Conservation (phyloP, 2,888 invertebrate genomes). For the Tetanocera ferruginea region DNA sequence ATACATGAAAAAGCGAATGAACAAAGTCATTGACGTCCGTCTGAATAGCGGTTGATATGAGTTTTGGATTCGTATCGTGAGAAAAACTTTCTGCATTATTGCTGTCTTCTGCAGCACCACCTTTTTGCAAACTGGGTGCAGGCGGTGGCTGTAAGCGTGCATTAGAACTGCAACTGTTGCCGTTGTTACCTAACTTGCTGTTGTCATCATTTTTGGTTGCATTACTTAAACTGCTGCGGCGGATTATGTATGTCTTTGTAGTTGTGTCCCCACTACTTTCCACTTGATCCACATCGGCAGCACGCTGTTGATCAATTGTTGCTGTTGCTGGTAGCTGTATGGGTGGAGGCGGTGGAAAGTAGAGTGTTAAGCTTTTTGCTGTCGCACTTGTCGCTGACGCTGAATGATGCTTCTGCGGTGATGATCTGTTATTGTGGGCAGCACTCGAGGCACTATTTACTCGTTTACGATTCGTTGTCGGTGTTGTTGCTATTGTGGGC, state of each 20-base stretch:
- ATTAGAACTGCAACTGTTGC: neutral
- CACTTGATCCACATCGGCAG: neutral
- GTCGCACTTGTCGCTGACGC: neutral
- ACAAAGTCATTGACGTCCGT: conserved; percentile 69
- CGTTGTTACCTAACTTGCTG: neutral
- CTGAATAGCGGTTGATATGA: conserved; percentile 70
- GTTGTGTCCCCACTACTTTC: neutral
- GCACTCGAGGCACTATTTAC: conserved; percentile 1
- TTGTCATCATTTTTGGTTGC: conserved; percentile 24
- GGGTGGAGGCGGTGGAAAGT: conserved; percentile 24
- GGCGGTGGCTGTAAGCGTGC: neutral
- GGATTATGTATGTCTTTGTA: neutral
- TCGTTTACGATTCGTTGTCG: neutral
- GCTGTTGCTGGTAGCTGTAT: conserved; percentile 21
- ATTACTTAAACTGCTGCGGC: neutral
- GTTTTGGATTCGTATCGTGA: conserved; percentile 21
- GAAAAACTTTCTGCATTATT: conserved; percentile 22
- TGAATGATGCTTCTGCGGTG: conserved; percentile 3
- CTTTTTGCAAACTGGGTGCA: conserved; percentile 18
- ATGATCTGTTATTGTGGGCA: neutral
- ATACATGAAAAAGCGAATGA: conserved; percentile 61
- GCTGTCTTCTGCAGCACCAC: conserved; percentile 26
- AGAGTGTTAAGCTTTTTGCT: conserved; percentile 15
- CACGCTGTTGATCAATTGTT: neutral
- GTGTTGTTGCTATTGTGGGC: neutral